Percentiles rank a stretch among this genome's conserved stretches.
Evolutionary conservation across 2,888 invertebrate genomes (phyloP).

Genomic region (Sepioteuthis lessoniana): DNA sequence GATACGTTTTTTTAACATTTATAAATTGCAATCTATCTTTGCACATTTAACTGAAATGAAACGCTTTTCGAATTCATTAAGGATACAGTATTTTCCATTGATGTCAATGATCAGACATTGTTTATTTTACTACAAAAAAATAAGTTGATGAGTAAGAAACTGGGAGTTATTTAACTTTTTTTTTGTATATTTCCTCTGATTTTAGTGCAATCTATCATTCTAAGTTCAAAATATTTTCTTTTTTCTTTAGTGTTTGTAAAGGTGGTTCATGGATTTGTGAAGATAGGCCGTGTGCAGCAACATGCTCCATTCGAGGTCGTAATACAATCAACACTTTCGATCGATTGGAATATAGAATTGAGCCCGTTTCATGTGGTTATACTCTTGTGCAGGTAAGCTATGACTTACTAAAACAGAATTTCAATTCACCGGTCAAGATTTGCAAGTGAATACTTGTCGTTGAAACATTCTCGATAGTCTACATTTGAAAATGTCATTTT

Average conservation of each 20-base stretch:
- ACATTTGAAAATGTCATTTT: no score
- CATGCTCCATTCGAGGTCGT: constrained; percentile 34
- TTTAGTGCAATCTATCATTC: background rate
- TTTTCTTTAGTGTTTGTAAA: background rate
- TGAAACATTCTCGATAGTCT: no score
- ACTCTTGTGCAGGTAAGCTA: constrained; percentile 35
- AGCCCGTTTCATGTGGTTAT: constrained; percentile 37
- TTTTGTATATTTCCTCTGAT: no score
- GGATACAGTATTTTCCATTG: no score
- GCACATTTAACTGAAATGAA: no score
- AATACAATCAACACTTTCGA: constrained; percentile 41
- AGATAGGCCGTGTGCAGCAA: background rate
- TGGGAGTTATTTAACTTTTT: background rate
- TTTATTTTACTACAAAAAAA: background rate
- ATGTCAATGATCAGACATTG: no score
- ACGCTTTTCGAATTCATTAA: no score
- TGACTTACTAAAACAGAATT: background rate
- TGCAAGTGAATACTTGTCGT: no score
- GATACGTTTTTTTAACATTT: no score
- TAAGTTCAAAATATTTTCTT: background rate
- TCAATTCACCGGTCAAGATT: no score
- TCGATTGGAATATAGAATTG: constrained; percentile 38
- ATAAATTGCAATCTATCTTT: no score
- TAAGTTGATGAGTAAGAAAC: background rate
- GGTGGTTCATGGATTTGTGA: constrained; percentile 39